These are phyloP conservation scores for Agapostemon virescens DNA, from an alignment of 2,888 invertebrate species.

Conservation along the genomic window DNA sequence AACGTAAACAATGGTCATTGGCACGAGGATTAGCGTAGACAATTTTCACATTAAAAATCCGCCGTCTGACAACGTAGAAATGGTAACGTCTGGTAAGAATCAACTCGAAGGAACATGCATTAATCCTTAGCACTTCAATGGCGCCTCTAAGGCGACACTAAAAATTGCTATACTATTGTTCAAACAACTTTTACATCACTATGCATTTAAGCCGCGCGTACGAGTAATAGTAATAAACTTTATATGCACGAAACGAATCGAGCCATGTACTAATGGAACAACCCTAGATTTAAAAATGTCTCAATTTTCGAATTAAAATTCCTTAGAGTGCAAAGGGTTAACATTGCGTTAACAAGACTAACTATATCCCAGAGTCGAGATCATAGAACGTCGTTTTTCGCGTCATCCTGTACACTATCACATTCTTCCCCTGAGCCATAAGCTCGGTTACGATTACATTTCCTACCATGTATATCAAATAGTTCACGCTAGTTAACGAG, in stretches of 20 bases:
- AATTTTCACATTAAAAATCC: not conserved
- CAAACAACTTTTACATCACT: too few species aligned
- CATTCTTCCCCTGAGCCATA: not conserved
- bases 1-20: not conserved
- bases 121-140: too few species aligned
- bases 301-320: too few species aligned
- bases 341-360: not conserved
- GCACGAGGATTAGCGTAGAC: not conserved
- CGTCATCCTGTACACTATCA: not conserved
- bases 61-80: not conserved
- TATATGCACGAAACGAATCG: too few species aligned
- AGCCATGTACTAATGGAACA: too few species aligned
- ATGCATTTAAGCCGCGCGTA: too few species aligned
- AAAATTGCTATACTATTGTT: too few species aligned
- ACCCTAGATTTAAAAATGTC: too few species aligned
- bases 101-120: not conserved
- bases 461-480: slow-evolving; percentile 34
- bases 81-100: not conserved
- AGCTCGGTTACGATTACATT: slow-evolving; percentile 27
- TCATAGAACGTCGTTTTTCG: not conserved
- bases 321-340: too few species aligned
- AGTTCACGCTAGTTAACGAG: slow-evolving; percentile 33
- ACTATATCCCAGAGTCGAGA: not conserved
- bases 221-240: too few species aligned
- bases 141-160: too few species aligned